Percentiles rank a stretch among this genome's conserved stretches.
phyloP scores from a whole-genome alignment of 2,888 invertebrate genomes.

The Carabus problematicus region DNA sequence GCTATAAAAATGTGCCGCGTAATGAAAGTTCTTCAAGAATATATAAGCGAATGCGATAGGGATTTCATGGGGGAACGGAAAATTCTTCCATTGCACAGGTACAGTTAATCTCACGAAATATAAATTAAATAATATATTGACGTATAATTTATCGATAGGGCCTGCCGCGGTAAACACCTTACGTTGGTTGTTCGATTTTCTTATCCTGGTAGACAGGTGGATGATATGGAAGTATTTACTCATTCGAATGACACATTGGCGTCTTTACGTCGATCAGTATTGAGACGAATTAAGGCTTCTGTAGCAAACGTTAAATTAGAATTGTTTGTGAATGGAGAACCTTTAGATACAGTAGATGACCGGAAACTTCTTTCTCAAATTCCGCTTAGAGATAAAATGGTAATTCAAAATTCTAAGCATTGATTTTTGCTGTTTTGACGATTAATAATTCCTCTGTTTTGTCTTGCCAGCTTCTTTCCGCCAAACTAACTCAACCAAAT shows the following conservation, averaged over 20 bases:
- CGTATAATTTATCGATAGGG: slow-evolving; percentile 61
- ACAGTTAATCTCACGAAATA: slow-evolving; percentile 36
- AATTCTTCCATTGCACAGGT: slow-evolving; percentile 85
- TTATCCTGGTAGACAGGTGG: slow-evolving; percentile 88
- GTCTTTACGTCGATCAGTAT: slow-evolving; percentile 79
- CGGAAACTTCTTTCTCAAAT: slow-evolving; percentile 86
- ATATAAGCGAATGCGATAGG: slow-evolving; percentile 93
- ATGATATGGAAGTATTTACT: slow-evolving; percentile 90
- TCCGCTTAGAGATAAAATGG: slow-evolving; percentile 87
- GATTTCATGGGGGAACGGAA: slow-evolving; percentile 87
- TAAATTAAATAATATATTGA: no score
- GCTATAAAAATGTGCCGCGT: slow-evolving; percentile 90
- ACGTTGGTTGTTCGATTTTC: slow-evolving; percentile 77
- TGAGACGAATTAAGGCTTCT: slow-evolving; percentile 69
- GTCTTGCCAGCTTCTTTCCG: slow-evolving; percentile 69
- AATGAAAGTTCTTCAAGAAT: slow-evolving; percentile 92
- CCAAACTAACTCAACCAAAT: slow-evolving; percentile 77
- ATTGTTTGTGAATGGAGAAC: slow-evolving; percentile 87
- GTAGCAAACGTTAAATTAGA: slow-evolving; percentile 85
- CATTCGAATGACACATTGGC: slow-evolving; percentile 95
- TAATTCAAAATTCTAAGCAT: slow-evolving; percentile 54
- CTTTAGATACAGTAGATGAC: slow-evolving; percentile 86
- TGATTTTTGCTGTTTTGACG: slow-evolving; percentile 7
- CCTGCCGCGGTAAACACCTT: slow-evolving; percentile 89
- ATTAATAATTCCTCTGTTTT: slow-evolving; percentile 30